These are phyloP conservation scores for Polypterus bichir DNA, from an alignment of 2,113 vertebrate species.

Conservation along the genomic window DNA sequence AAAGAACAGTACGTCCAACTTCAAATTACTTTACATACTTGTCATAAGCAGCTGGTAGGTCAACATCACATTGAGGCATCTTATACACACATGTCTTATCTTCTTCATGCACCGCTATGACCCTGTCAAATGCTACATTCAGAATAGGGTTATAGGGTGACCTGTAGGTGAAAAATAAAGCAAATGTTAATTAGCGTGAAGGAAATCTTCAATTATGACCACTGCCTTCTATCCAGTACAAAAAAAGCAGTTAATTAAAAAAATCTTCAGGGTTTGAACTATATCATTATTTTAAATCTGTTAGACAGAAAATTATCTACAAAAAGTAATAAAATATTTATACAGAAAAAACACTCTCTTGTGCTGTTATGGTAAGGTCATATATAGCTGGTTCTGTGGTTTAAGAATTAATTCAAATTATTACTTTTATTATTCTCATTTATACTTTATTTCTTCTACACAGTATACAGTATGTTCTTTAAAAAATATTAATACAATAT, in stretches of 20 bases:
- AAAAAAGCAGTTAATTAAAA: not conserved
- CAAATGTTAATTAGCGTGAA: not conserved
- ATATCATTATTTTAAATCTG: conserved; percentile 11
- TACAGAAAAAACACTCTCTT: not conserved
- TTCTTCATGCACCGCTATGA: conserved; percentile 17
- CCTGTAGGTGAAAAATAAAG: conserved; percentile 21
- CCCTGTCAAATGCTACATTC: conserved; percentile 34
- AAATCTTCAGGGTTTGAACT: not conserved
- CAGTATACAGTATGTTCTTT: too few species aligned
- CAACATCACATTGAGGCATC: conserved; percentile 19
- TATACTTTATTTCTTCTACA: too few species aligned
- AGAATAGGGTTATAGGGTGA: conserved; percentile 30
- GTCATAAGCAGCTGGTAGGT: conserved; percentile 29
- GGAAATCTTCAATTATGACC: not conserved
- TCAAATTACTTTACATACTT: conserved; percentile 14
- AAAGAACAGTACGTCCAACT: too few species aligned
- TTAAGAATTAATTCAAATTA: conserved; percentile 1
- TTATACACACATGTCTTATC: conserved; percentile 26
- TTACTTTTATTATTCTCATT: too few species aligned
- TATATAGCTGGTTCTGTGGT: not conserved
- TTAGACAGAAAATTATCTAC: conserved; percentile 9
- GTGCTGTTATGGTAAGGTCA: not conserved
- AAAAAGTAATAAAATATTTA: not conserved
- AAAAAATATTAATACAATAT: too few species aligned
- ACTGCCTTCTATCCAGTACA: not conserved